These are phyloP conservation scores for Drosophila suzukii DNA, from an alignment of 1,140 invertebrate genomes.

Conservation along the genomic window DNA sequence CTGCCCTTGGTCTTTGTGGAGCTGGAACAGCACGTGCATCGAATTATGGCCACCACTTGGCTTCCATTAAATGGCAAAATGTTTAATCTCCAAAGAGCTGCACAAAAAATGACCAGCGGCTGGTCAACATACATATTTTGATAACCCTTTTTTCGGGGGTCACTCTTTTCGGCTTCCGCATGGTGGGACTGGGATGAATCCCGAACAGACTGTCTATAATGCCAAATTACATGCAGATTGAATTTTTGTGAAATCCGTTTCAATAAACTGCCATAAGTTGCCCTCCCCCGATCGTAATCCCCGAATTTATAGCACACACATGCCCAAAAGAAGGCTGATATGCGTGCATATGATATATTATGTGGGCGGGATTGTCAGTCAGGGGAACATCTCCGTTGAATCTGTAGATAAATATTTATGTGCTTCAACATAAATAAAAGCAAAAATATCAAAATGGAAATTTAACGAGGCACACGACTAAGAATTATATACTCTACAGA, in stretches of 20 bases:
- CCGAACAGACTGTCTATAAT: slow-evolving; percentile 19
- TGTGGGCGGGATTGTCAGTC: slow-evolving; percentile 31
- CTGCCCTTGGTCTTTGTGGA: slow-evolving; percentile 3
- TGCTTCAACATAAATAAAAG: slow-evolving; percentile 71
- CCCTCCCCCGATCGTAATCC: slow-evolving; percentile 59
- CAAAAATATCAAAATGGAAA: slow-evolving; percentile 39
- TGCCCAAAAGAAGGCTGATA: slow-evolving; percentile 13
- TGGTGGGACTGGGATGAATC: slow-evolving; percentile 3
- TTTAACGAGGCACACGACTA: background rate
- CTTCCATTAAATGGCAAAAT: slow-evolving; percentile 36
- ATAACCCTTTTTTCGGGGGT: slow-evolving; percentile 17
- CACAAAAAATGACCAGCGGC: slow-evolving; percentile 19
- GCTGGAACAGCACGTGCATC: slow-evolving; percentile 49
- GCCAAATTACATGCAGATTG: slow-evolving; percentile 68
- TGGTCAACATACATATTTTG: slow-evolving; percentile 40
- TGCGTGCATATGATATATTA: background rate
- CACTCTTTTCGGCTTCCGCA: slow-evolving; percentile 34
- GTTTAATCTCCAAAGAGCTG: slow-evolving; percentile 34
- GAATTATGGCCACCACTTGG: slow-evolving; percentile 51
- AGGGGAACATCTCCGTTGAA: slow-evolving; percentile 18
- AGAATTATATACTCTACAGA: background rate
- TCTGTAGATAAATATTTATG: slow-evolving; percentile 75
- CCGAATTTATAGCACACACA: slow-evolving; percentile 59
- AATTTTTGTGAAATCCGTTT: slow-evolving; percentile 72
- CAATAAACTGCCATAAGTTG: slow-evolving; percentile 76